Evolutionary conservation across 2,888 invertebrate genomes (phyloP).

Genomic region (Bombylius discolor): DNA sequence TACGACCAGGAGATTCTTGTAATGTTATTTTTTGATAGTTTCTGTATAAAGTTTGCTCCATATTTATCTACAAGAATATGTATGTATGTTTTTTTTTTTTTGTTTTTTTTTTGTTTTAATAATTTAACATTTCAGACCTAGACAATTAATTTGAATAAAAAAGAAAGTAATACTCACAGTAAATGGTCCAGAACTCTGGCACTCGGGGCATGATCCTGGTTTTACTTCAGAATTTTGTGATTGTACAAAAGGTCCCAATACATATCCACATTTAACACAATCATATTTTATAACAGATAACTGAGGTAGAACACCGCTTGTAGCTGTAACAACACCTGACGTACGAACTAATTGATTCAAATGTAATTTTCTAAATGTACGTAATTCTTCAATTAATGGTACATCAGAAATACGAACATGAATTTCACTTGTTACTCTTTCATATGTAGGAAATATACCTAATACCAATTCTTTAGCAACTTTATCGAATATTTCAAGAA

Average conservation of each 20-base stretch:
- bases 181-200: constrained; percentile 92
- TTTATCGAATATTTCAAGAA: constrained; percentile 92
- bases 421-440: constrained; percentile 84
- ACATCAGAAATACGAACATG: constrained; percentile 91
- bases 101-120: too few relatives aligned
- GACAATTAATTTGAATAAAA: constrained; percentile 1
- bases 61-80: constrained; percentile 61
- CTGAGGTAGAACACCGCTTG: constrained; percentile 92
- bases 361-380: constrained; percentile 79
- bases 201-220: constrained; percentile 95
- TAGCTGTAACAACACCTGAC: constrained; percentile 87
- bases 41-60: constrained; percentile 96
- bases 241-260: constrained; percentile 94
- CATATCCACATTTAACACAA: constrained; percentile 88
- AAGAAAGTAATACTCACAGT: constrained; percentile 42
- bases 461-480: constrained; percentile 88
- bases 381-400: constrained; percentile 88
- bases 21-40: constrained; percentile 97
- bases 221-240: constrained; percentile 85
- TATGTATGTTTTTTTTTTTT: too few relatives aligned
- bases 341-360: constrained; percentile 91
- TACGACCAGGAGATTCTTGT: constrained; percentile 95
- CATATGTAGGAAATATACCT: constrained; percentile 90
- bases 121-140: background rate
- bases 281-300: constrained; percentile 92